These are phyloP conservation scores for Laticauda laticaudata DNA, from an alignment of 2,113 vertebrate genomes.

Conservation along the genomic window DNA sequence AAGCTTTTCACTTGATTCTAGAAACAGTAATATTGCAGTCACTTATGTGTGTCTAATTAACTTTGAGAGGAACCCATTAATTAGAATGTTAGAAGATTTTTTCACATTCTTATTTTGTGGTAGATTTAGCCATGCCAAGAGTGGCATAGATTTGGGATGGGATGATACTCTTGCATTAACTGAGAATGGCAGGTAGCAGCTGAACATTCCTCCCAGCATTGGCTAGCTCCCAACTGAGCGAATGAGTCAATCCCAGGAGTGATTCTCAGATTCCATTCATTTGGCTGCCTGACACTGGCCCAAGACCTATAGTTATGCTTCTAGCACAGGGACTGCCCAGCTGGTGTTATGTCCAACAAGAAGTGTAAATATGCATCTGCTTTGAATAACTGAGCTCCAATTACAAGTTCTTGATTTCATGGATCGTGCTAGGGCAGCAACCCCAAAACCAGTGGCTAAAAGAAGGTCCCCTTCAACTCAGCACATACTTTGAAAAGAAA, in stretches of 20 bases:
- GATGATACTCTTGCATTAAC: not conserved
- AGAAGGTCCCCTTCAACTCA: slow-evolving; percentile 17
- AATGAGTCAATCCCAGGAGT: not conserved
- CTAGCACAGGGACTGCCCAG: not conserved
- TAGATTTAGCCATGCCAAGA: not conserved
- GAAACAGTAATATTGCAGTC: not conserved
- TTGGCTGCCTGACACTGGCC: not conserved
- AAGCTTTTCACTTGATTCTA: not conserved
- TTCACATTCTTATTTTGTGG: not conserved
- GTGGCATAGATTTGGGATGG: not conserved
- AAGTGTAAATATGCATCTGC: not conserved
- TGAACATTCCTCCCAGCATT: not conserved
- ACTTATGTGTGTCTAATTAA: not conserved
- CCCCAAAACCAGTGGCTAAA: not conserved
- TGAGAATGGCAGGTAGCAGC: not conserved
- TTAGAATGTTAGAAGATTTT: not conserved
- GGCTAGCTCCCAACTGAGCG: not conserved
- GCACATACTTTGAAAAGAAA: slow-evolving; percentile 51
- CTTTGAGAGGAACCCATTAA: not conserved
- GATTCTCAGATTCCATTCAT: not conserved
- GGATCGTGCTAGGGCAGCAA: not conserved
- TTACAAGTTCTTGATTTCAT: not conserved
- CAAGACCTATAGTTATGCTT: not conserved
- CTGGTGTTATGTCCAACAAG: not conserved
- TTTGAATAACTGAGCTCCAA: not conserved